Percentiles rank a stretch among this genome's conserved stretches.
These are phyloP conservation scores for Lamprologus lemairii DNA, from an alignment of 2,113 vertebrate genomes.

Conservation along the genomic window DNA sequence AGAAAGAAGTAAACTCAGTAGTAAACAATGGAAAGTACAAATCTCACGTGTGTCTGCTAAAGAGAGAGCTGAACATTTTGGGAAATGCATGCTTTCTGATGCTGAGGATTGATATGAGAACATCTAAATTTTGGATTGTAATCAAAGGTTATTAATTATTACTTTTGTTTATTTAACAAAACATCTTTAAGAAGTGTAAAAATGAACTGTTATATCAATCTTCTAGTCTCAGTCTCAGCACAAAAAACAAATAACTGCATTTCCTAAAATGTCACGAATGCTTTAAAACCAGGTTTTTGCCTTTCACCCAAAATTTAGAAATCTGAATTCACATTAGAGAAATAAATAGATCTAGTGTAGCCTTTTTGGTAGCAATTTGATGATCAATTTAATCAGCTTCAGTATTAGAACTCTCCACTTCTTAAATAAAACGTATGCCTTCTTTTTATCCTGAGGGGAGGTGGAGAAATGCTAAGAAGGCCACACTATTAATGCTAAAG, in stretches of 20 bases:
- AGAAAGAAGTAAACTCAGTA: not conserved
- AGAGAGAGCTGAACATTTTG: not conserved
- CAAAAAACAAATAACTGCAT: not conserved
- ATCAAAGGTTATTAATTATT: not conserved
- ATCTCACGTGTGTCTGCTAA: not conserved
- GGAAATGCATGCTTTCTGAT: not conserved
- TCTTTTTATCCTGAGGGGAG: not conserved
- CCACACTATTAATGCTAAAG: not conserved
- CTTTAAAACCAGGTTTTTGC: not conserved
- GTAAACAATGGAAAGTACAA: not conserved
- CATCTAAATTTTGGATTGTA: not conserved
- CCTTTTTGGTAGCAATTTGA: not conserved
- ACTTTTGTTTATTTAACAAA: not conserved
- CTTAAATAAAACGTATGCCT: not conserved
- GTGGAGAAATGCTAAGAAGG: not conserved
- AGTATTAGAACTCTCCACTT: not conserved
- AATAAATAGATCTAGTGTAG: not conserved
- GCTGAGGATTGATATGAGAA: not conserved
- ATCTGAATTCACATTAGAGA: not conserved
- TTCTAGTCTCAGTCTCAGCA: not conserved
- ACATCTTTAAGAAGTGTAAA: not conserved
- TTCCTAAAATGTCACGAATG: not conserved
- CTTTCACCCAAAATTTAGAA: not conserved
- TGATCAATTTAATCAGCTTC: not conserved
- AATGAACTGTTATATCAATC: not conserved